Evolutionary conservation across 1,140 invertebrate genomes (phyloP).

Genomic region (Diachasmimorpha longicaudata): DNA sequence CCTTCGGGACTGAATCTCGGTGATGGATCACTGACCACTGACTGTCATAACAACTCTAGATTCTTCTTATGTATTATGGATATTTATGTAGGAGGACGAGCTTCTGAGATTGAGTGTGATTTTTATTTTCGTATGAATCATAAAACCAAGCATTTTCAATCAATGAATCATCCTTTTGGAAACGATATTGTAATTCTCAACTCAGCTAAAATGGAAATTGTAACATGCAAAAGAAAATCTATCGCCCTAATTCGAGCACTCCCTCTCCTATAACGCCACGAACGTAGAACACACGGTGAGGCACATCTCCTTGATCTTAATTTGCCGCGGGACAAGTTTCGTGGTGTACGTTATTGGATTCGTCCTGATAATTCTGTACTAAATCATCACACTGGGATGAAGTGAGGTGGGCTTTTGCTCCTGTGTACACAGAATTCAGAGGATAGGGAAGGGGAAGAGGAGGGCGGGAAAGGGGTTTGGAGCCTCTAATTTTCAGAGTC

Average conservation of each 20-base stretch:
- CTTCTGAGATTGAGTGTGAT: conserved; percentile 30
- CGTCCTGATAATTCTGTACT: conserved; percentile 58
- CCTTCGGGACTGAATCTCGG: conserved; percentile 58
- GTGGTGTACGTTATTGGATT: conserved; percentile 58
- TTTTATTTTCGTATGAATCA: no score
- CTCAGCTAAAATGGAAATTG: no score
- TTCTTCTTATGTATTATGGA: conserved; percentile 37
- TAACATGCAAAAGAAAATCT: no score
- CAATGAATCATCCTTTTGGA: no score
- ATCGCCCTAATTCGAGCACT: no score
- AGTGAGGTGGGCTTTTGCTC: conserved; percentile 31
- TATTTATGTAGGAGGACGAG: conserved; percentile 26
- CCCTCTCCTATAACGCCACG: neutral
- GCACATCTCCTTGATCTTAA: conserved; percentile 49
- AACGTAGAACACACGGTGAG: conserved; percentile 4
- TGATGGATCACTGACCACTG: conserved; percentile 60
- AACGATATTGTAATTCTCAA: no score
- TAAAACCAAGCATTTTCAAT: no score
- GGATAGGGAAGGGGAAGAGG: no score
- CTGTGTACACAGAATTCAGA: conserved; percentile 1
- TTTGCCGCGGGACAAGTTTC: conserved; percentile 54
- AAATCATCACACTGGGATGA: conserved; percentile 51
- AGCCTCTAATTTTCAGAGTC: conserved; percentile 59
- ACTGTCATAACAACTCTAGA: conserved; percentile 62
- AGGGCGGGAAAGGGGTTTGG: conserved; percentile 21